Base-by-base conservation (phyloP, 1,140 invertebrate genomes). In the Eriosoma lanigerum region DNA sequence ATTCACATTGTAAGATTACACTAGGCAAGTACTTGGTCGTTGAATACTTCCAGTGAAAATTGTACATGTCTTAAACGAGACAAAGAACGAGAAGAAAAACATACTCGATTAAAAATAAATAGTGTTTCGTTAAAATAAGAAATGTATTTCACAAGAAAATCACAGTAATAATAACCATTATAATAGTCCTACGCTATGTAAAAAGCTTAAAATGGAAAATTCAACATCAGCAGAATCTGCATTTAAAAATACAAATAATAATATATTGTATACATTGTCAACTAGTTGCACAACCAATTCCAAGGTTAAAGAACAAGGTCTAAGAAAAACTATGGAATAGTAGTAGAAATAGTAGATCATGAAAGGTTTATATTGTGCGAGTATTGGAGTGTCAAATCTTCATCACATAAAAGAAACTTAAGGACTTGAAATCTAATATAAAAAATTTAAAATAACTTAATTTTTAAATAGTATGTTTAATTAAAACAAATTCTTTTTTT, bases 41-140 rank as follows among this genome's bases (percentile, higher is more conserved):
- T 86, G 89, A 75, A 88, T 87, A 38, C 86, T 95, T 0, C 88
- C 90, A 50, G 90, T 94, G 0, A 88, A 93, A 81, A 90, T 94
- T 96, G 94, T 85, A 91, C 92, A 19, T 95, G 93, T 85, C 93
- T 93, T 0, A 91, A 91, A 29, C 84, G 94, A 21, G 94, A 95
- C 83, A 89, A 91, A 81, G 87, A 88, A 52, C 90, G 90, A 46
- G 93, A 94, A 83, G 93, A 94, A 80, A 83, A 24, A 17, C 82
- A 81, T 44, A 70, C 32, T 24, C 29, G 54, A 29, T 60, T 78
- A 52, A 13, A 78, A 29, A 58, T 32, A n/a, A 81, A 75, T 15
- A 12, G 50, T 62, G 6, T 75, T 75, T 32, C 70, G 81, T 24
- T 54, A 72, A 32, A 73, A 21, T 1, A 81, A 81, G 24, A 66